A percentile compares a stretch with the other conserved stretches of the same genome.
Conservation (phyloP, 2,797 vertebrate species). For the Sebastes iracundus region DNA sequence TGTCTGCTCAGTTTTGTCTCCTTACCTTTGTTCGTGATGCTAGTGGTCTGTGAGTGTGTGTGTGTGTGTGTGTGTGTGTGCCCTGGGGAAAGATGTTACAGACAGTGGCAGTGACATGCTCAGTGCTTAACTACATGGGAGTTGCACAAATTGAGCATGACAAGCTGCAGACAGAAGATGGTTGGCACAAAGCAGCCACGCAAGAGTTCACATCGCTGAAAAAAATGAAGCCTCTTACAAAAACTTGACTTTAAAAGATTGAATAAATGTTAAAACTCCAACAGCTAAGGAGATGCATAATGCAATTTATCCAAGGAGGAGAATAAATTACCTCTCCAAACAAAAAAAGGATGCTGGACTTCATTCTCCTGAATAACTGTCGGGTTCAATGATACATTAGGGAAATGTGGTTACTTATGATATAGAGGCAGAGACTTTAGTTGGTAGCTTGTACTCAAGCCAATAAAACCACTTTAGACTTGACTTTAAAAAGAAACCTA, state of each 20-base stretch:
- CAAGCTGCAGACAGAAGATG: slow-evolving; percentile 63
- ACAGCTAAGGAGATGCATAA: neutral
- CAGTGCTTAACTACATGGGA: slow-evolving; percentile 46
- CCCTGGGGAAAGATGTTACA: slow-evolving; percentile 49
- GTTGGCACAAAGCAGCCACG: slow-evolving; percentile 43
- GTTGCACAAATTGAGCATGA: slow-evolving; percentile 73
- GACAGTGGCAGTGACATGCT: slow-evolving; percentile 55
- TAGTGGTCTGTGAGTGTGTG: slow-evolving; percentile 3
- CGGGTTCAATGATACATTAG: neutral
- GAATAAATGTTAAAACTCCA: neutral
- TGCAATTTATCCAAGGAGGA: neutral
- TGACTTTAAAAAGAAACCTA: neutral
- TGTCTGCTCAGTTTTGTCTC: slow-evolving; percentile 26
- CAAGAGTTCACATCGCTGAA: slow-evolving; percentile 31
- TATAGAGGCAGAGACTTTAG: neutral
- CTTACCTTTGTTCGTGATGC: slow-evolving; percentile 18
- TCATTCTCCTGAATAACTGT: neutral
- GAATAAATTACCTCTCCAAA: neutral
- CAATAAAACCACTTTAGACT: neutral
- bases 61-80: slow-evolving; percentile 1
- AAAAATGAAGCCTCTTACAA: slow-evolving; percentile 19
- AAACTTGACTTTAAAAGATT: neutral
- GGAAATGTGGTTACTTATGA: too few species aligned
- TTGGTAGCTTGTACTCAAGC: neutral
- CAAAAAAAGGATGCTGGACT: neutral